Conservation (phyloP, 92 coral and sea anemone species). For the Chrysogorgia sp. region DNA sequence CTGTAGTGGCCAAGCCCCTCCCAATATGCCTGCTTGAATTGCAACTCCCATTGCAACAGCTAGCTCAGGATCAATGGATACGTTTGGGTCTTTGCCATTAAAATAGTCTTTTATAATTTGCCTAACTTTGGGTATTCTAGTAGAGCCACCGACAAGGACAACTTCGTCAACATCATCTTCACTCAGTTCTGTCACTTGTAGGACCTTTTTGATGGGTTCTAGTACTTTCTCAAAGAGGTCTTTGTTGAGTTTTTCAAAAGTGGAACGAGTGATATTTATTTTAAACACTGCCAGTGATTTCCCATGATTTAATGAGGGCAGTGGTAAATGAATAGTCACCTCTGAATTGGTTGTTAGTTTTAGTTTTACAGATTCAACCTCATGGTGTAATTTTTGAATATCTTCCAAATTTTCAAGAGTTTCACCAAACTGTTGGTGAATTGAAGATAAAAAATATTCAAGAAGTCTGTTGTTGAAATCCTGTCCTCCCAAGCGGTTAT, state of each 20-base stretch:
- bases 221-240: constrained; percentile 86
- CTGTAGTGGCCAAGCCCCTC: constrained; percentile 99
- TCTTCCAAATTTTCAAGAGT: constrained; percentile 78
- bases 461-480: constrained; percentile 90
- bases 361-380: constrained; percentile 86
- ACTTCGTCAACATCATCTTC: constrained; percentile 82
- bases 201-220: constrained; percentile 80
- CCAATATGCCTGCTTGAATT: constrained; percentile 95
- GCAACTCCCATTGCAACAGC: constrained; percentile 98
- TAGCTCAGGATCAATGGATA: constrained; percentile 93
- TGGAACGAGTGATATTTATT: constrained; percentile 66
- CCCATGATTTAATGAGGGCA: constrained; percentile 73
- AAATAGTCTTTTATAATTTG: constrained; percentile 80
- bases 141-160: constrained; percentile 94
- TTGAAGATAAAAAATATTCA: constrained; percentile 65
- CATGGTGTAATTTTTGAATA: constrained; percentile 81
- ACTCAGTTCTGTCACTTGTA: constrained; percentile 74
- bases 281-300: constrained; percentile 69
- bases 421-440: constrained; percentile 65
- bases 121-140: constrained; percentile 85
- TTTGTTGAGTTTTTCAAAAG: constrained; percentile 88
- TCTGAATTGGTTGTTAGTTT: constrained; percentile 66
- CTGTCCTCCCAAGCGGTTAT: constrained; percentile 92
- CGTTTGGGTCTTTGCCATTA: constrained; percentile 91
- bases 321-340: constrained; percentile 61